Base-by-base conservation (phyloP, 2,797 vertebrate genomes). In the Morelia viridis region DNA sequence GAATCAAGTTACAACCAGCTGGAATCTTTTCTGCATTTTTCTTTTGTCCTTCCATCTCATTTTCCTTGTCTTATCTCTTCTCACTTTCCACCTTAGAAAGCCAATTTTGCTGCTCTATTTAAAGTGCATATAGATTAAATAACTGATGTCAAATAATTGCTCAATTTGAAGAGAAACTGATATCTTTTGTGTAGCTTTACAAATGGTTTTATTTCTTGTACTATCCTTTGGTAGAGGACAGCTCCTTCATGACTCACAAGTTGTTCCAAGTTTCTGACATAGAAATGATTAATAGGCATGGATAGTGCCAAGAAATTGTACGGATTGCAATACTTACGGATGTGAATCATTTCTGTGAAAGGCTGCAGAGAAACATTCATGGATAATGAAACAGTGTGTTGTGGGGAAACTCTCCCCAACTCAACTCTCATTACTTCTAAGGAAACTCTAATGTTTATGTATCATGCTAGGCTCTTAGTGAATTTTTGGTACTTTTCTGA, bases 211-310 rank as follows among this genome's bases (percentile, higher is more conserved):
- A 83, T 61, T 91, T 88, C 65, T 53, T 91, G 13, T 71, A 17
- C 3, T 83, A 11, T 13, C 62, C 65, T 62, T 31, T 46, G 62
- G 6, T 56, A 80, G 10, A 60, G 41, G n/a, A 31, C 11, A 11
- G 35, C 28, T 80, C 71, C 46, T 62, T 64, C 68, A 64, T 10
- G 58, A 84, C 31, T 84, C 71, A 92, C 71, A 65, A 89, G 50
- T 89, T 53, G 64, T 50, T 84, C 61, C 86, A 53, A 24, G n/a
- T 89, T 88, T 88, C 71, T 89, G 31, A 64, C 88, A 92, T 46
- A 60, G n/a, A 53, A 56, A 92, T 64, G 68, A 89, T 80, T 84
- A 85, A 65, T 84, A 57, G 46, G 84, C 12, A 92, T 11, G 76
- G 84, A 19, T 35, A 56, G 17, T 31, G 31, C 5, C 22, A 46